Base-by-base conservation (phyloP, 2,113 vertebrate species). In the Ranitomeya variabilis region DNA sequence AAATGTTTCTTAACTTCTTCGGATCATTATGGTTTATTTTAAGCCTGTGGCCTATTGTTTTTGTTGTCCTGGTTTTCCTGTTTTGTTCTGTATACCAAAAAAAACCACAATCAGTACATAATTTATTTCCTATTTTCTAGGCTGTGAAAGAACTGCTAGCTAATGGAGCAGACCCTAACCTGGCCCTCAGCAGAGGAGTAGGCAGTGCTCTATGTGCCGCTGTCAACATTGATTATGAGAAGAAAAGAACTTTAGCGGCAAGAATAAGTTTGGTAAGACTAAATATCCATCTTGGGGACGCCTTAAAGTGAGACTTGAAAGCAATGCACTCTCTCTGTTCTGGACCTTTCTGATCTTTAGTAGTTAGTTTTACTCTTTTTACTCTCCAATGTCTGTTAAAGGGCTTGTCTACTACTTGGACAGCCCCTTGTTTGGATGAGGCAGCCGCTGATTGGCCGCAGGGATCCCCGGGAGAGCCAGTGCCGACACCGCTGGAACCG, bases 141-240 rank as follows among this genome's bases (percentile, higher is more conserved):
- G 94, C 95, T 0, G 95, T 96, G 80, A 93, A 94, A 83, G 94
- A 96, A 91, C 95, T 97, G 31, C 86, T 97, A 89, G 92, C 93
- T 1, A 90, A 89, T 0, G 95, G 96, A 0, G 96, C 96, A 1
- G 94, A 98, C 90, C 96, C 96, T 51, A 97, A 97, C 92, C 90
- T 96, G 54, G 92, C 90, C 0, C 92, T 97, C 80, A 92, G 93
- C 66, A 78, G 13, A 12, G 90, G 88, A 52, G 71, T 97, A 88
- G 95, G 96, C 91, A 97, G 91, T 0, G 95, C 96, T 4, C 91
- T 98, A 26, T 97, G 97, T 83, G 92, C 95, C 0, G 92, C 93
- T 15, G 91, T 90, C 15, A 96, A 96, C 90, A 89, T 95, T 89
- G 86, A 78, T 87, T 97, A 96, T 13, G 91, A 94, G 85, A 89